Base-by-base conservation (phyloP, 1,140 invertebrate genomes). In the Microplitis demolitor region DNA sequence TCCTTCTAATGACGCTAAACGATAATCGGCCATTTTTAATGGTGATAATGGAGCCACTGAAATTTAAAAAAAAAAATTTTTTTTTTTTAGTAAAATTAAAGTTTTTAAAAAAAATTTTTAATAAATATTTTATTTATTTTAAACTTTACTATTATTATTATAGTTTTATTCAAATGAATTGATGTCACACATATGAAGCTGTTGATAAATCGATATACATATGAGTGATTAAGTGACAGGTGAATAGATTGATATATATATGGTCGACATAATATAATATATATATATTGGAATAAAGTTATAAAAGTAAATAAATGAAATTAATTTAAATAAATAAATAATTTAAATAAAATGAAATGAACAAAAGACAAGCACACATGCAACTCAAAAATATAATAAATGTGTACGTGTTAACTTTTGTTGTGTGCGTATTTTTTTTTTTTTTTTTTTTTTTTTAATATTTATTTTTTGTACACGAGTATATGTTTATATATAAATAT, bases 41-140 rank as follows among this genome's bases (percentile, higher is more conserved):
- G 91, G 91, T 71, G 91, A 92, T 74, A 92, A 85, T 35, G 91
- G 91, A 77, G 91, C 91, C 85, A 92, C 91, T 93, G 90, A 88
- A 89, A 85, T 78, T 56, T 80, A 79, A 80, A 82, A 72, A 68
- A 76, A 71, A 34, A 71, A 72, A 66, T 56, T 45, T 16, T 31
- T 58, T 4, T 9, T 58, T 8, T 58, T 24, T 24, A 54, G 16
- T 45, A 45, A 8, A 8, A 45, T 45, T 11, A 45, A 45, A 45
- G 39, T 3, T 45, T 45, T 24, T 24, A 24, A 24, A 24, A 0
- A 24, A 24, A 24, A 24, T 24, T 24, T 0, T 0, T 24, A 45
- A 11, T 45, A 6, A 45, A 45, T 45, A 45, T 45, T 45, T 45
- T 45, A 45, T 6, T 45, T 9, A 45, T 45, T 9, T 9, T 45